A percentile compares a stretch with the other conserved stretches of the same genome.
Conservation (phyloP, 2,888 invertebrate genomes). For the Chymomyza procnemis region DNA sequence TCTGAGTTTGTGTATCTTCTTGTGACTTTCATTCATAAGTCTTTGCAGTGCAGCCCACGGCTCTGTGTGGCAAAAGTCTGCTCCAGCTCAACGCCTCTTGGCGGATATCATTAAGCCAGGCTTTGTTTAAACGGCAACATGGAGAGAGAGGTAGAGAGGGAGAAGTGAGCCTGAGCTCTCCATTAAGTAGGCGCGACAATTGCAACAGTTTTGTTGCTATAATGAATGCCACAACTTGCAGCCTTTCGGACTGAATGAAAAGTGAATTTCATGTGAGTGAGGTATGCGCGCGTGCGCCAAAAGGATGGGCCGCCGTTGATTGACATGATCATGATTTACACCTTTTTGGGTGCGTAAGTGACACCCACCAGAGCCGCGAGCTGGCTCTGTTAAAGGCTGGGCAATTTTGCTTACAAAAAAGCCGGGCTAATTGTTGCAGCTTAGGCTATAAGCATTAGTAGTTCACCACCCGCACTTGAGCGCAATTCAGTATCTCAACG, state of each 20-base stretch:
- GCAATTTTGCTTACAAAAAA: constrained; percentile 32
- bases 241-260: constrained; percentile 59
- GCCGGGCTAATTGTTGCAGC: constrained; percentile 47
- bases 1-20: not conserved
- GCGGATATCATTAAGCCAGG: constrained; percentile 71
- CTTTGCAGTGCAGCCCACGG: not conserved
- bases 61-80: not conserved
- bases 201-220: constrained; percentile 69
- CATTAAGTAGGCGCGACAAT: constrained; percentile 70
- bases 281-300: constrained; percentile 43
- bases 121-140: constrained; percentile 60
- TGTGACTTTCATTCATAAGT: constrained; percentile 33
- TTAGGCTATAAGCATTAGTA: not conserved
- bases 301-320: constrained; percentile 63
- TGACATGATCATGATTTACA: constrained; percentile 78
- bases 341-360: constrained; percentile 74
- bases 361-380: constrained; percentile 32
- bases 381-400: not conserved
- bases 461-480: constrained; percentile 56
- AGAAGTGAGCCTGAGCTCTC: constrained; percentile 8
- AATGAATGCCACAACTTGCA: too few species aligned
- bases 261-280: constrained; percentile 60
- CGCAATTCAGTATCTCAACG: constrained; percentile 50
- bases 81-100: constrained; percentile 24
- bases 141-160: constrained; percentile 1